phyloP scores from a whole-genome alignment of 2,113 vertebrate genomes.

The Elachura formosa region DNA sequence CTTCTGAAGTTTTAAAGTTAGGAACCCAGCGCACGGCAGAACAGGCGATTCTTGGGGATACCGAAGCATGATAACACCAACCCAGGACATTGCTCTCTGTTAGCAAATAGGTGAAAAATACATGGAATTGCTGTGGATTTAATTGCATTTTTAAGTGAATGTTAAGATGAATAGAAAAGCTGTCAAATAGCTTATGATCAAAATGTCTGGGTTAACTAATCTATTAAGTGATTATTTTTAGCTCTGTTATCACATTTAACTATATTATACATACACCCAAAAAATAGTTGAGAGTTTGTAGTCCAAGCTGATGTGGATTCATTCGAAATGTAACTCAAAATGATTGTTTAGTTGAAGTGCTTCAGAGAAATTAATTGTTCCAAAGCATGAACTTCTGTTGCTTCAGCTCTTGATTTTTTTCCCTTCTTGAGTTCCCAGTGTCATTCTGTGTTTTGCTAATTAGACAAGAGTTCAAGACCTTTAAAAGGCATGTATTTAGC shows the following conservation, averaged over 20 bases:
- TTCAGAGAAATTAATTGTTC: not conserved
- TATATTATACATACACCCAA: not conserved
- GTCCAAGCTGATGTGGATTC: not conserved
- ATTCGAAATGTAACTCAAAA: not conserved
- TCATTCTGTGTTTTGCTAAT: constrained; percentile 6
- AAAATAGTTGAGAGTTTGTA: not conserved
- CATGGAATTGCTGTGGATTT: not conserved
- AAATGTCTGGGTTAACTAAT: not conserved
- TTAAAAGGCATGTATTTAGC: constrained; percentile 28
- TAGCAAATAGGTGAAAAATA: not conserved
- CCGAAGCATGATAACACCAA: no score
- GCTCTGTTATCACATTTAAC: not conserved
- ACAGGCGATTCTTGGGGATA: no score
- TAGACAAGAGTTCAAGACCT: not conserved
- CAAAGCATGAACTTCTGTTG: not conserved
- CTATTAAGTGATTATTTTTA: not conserved
- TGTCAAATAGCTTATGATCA: not conserved
- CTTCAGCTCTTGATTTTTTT: not conserved
- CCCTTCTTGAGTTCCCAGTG: not conserved
- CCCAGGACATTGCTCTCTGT: no score
- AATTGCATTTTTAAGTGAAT: not conserved
- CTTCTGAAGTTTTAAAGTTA: no score
- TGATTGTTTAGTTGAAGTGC: not conserved
- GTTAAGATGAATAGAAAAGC: not conserved
- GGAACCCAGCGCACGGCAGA: no score